Conservation (phyloP, 2,113 vertebrate species). For the Crotophaga sulcirostris region DNA sequence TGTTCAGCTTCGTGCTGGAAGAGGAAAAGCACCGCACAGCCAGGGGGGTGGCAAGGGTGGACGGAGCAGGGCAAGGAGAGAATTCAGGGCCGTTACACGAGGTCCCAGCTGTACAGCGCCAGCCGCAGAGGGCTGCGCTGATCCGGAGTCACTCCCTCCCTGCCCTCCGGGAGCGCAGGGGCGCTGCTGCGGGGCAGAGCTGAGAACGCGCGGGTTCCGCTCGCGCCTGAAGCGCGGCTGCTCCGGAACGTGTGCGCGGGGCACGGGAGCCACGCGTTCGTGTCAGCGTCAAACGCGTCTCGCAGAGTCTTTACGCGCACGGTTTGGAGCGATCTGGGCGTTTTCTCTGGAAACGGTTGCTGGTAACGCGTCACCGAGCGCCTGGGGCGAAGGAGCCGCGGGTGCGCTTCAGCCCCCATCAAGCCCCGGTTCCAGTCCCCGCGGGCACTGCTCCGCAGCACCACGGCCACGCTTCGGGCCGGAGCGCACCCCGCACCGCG, state of each 20-base stretch:
- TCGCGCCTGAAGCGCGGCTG: fast-evolving
- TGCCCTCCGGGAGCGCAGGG: too few species aligned
- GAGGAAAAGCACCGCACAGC: neutral
- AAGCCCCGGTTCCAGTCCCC: neutral
- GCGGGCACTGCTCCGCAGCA: too few species aligned
- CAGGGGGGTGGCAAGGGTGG: fast-evolving
- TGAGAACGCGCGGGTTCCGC: fast-evolving
- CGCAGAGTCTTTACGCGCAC: fast-evolving
- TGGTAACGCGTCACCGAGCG: fast-evolving
- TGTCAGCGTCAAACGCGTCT: fast-evolving
- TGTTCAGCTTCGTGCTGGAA: fast-evolving
- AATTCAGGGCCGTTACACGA: neutral
- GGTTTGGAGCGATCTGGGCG: fast-evolving
- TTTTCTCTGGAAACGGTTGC: fast-evolving
- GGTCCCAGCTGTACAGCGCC: neutral
- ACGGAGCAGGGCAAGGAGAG: fast-evolving
- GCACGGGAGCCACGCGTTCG: fast-evolving
- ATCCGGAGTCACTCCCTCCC: too few species aligned
- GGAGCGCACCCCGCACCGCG: too few species aligned
- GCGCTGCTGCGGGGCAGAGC: too few species aligned
- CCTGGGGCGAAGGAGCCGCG: neutral
- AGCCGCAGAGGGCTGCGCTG: neutral
- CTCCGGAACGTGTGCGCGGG: fast-evolving
- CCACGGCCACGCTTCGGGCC: too few species aligned
- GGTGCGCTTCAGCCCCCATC: fast-evolving